Conservation (phyloP, 2,113 vertebrate genomes). For the Puffinus mauretanicus region DNA sequence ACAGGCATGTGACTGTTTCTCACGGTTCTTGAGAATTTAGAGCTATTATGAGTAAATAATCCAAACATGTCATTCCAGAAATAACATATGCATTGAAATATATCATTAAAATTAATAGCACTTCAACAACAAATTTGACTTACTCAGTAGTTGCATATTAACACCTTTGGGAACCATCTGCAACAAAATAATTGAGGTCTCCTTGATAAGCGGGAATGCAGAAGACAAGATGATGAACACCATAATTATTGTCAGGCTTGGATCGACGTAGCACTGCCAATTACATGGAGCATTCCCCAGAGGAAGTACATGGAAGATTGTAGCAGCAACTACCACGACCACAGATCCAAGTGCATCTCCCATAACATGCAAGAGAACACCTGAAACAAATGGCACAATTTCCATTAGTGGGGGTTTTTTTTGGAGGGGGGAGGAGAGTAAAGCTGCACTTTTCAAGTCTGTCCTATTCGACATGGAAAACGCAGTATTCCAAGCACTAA, state of each 20-base stretch:
- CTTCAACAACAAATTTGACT: constrained; percentile 43
- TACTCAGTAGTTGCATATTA: constrained; percentile 76
- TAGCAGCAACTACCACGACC: constrained; percentile 76
- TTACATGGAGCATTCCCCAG: constrained; percentile 72
- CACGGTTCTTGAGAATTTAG: neutral
- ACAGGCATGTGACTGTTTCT: neutral
- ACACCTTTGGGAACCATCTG: constrained; percentile 83
- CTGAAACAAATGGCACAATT: constrained; percentile 60
- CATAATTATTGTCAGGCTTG: constrained; percentile 83
- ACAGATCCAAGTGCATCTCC: constrained; percentile 82
- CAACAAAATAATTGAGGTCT: constrained; percentile 81
- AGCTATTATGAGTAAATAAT: neutral
- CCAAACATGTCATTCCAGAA: neutral
- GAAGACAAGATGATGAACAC: constrained; percentile 83
- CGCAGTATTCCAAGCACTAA: neutral
- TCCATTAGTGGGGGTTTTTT: neutral
- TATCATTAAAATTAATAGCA: neutral
- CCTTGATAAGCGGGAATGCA: constrained; percentile 81
- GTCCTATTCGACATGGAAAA: neutral
- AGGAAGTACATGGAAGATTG: constrained; percentile 77
- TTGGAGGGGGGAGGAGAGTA: fast-evolving
- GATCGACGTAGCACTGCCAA: constrained; percentile 89
- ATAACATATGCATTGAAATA: neutral
- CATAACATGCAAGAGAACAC: constrained; percentile 82
- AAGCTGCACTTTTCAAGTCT: neutral